These are phyloP conservation scores for Drosophila fuyamai DNA, from an alignment of 1,140 invertebrate species.

Conservation along the genomic window DNA sequence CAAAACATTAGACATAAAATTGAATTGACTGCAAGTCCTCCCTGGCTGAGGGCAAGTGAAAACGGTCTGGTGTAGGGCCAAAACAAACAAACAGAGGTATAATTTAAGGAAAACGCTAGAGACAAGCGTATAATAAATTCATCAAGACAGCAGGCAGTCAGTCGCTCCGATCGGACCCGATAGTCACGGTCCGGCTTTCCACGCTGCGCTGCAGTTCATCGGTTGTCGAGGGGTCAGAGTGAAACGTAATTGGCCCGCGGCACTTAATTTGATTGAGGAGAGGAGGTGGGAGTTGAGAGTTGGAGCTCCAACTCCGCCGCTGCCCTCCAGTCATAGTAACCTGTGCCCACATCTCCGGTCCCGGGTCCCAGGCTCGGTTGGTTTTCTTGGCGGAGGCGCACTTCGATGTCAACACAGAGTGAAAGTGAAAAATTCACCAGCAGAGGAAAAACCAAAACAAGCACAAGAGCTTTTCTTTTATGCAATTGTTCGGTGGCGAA, in stretches of 20 bases:
- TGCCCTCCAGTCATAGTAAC: slow-evolving; percentile 40
- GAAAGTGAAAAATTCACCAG: slow-evolving; percentile 72
- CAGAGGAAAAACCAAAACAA: slow-evolving; percentile 26
- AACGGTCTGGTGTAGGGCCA: slow-evolving; percentile 33
- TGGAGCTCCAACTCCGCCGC: background rate
- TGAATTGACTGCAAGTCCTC: slow-evolving; percentile 55
- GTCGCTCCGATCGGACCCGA: slow-evolving; percentile 35
- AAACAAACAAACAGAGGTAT: slow-evolving; percentile 66
- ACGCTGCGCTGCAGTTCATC: slow-evolving; percentile 62
- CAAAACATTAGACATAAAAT: slow-evolving; percentile 69
- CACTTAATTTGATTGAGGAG: slow-evolving; percentile 74
- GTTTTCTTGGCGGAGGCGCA: slow-evolving; percentile 51
- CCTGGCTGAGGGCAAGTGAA: slow-evolving; percentile 20
- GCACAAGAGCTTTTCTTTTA: slow-evolving; percentile 61
- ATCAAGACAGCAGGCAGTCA: slow-evolving; percentile 53
- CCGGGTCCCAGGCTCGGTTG: slow-evolving; percentile 13
- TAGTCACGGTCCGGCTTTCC: slow-evolving; percentile 73
- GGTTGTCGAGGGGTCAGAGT: slow-evolving; percentile 68
- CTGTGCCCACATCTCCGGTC: slow-evolving; percentile 40
- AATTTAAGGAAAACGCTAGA: slow-evolving; percentile 46
- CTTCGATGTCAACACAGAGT: slow-evolving; percentile 71
- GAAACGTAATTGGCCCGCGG: slow-evolving; percentile 77
- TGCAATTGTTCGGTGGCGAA: slow-evolving; percentile 64
- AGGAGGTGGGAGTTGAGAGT: background rate
- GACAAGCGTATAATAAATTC: slow-evolving; percentile 72